phyloP scores from a whole-genome alignment of 2,888 invertebrate genomes.

The Ennomos erosarius region DNA sequence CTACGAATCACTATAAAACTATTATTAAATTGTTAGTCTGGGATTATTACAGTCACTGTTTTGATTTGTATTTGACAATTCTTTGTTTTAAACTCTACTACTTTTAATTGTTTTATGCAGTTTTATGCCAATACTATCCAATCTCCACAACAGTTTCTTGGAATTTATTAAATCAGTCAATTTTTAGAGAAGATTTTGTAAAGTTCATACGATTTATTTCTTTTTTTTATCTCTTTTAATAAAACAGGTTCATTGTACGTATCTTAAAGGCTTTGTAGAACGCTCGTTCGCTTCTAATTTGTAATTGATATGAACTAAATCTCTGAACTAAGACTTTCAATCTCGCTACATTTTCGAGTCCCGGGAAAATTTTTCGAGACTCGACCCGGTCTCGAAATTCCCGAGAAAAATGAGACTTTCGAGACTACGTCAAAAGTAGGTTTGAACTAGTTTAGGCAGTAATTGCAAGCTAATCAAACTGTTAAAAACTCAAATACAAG shows the following conservation, averaged over 20 bases:
- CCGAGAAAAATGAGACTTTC: too few relatives aligned
- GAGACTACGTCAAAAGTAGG: too few relatives aligned
- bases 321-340: too few relatives aligned
- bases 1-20: not conserved
- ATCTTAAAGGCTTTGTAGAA: not conserved
- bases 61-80: not conserved
- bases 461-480: too few relatives aligned
- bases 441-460: too few relatives aligned
- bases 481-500: too few relatives aligned
- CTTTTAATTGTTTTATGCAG: constrained; percentile 38
- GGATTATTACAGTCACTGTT: constrained; percentile 5
- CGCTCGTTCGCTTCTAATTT: not conserved
- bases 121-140: constrained; percentile 38
- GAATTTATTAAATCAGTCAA: constrained; percentile 25
- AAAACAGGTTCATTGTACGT: constrained; percentile 13
- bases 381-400: too few relatives aligned
- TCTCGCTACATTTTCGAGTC: too few relatives aligned
- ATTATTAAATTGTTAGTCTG: not conserved
- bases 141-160: constrained; percentile 33
- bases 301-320: not conserved
- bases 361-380: too few relatives aligned
- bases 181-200: constrained; percentile 26
- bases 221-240: constrained; percentile 17
- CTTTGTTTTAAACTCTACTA: constrained; percentile 18
- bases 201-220: constrained; percentile 29